Conservation (phyloP, 1,140 invertebrate genomes). For the Drosophila seguyi region DNA sequence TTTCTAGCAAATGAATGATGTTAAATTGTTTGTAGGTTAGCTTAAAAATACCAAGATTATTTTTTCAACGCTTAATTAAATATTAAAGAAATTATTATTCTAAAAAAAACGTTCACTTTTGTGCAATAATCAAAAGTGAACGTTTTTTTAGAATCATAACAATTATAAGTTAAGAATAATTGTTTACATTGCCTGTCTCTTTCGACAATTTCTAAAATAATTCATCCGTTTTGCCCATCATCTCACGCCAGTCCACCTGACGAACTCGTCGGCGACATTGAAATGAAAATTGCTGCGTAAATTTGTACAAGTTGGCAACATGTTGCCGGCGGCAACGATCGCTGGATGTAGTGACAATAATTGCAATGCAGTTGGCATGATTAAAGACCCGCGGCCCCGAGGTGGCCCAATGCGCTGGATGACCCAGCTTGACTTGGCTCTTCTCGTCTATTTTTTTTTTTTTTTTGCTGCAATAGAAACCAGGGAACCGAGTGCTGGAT, state of each 20-base stretch:
- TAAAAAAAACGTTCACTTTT: too few species aligned
- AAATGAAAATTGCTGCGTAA: conserved; percentile 60
- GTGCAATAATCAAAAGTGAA: too few species aligned
- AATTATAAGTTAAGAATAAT: neutral
- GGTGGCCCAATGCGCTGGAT: conserved; percentile 34
- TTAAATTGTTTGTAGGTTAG: too few species aligned
- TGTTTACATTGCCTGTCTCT: neutral
- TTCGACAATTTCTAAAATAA: neutral
- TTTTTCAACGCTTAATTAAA: too few species aligned
- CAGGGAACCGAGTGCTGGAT: conserved; percentile 18
- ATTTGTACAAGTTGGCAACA: conserved; percentile 54
- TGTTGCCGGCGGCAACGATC: conserved; percentile 41
- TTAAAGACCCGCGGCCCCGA: conserved; percentile 43
- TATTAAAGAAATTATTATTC: too few species aligned
- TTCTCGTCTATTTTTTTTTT: neutral
- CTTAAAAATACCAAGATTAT: too few species aligned
- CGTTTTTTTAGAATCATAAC: too few species aligned
- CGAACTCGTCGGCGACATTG: conserved; percentile 46
- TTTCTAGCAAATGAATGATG: too few species aligned
- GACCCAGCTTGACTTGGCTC: conserved; percentile 33
- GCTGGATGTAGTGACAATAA: conserved; percentile 67
- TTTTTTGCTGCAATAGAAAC: conserved; percentile 26
- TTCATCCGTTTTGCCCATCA: conserved; percentile 6
- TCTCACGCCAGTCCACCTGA: conserved; percentile 38
- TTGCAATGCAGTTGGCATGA: conserved; percentile 56